phyloP scores from a whole-genome alignment of 2,113 vertebrate genomes.

The Hydrochoerus hydrochaeris region DNA sequence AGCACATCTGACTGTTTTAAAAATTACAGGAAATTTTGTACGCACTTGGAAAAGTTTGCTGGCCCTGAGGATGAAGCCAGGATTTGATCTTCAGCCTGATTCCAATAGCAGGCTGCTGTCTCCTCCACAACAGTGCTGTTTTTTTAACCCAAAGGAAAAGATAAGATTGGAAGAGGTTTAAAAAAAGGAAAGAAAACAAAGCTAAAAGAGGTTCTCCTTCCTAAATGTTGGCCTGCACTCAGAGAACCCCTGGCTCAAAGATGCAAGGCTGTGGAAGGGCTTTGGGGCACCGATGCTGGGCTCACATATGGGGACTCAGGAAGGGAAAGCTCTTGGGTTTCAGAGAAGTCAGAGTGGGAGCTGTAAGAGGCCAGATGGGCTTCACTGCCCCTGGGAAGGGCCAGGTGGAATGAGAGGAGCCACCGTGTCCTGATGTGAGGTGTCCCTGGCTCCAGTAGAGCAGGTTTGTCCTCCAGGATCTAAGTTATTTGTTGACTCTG shows the following conservation, averaged over 20 bases:
- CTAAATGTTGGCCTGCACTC: conserved; percentile 8
- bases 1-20: background rate
- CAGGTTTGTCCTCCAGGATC: conserved; percentile 75
- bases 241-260: background rate
- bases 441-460: conserved; percentile 39
- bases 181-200: background rate
- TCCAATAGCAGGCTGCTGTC: background rate
- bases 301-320: background rate
- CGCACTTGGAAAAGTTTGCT: background rate
- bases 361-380: background rate
- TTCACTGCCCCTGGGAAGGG: background rate
- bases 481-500: conserved; percentile 71
- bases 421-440: background rate
- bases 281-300: background rate
- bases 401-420: background rate
- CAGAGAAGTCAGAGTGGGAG: background rate
- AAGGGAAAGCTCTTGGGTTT: background rate
- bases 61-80: background rate
- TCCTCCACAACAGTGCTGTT: background rate
- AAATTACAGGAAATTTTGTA: conserved; percentile 1
- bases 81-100: background rate
- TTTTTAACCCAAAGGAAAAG: background rate
- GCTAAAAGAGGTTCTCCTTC: background rate
- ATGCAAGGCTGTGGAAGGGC: background rate
- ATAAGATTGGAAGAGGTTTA: background rate